Evolutionary conservation across 2,113 vertebrate genomes (phyloP).

Genomic region (Hypanus sabinus): DNA sequence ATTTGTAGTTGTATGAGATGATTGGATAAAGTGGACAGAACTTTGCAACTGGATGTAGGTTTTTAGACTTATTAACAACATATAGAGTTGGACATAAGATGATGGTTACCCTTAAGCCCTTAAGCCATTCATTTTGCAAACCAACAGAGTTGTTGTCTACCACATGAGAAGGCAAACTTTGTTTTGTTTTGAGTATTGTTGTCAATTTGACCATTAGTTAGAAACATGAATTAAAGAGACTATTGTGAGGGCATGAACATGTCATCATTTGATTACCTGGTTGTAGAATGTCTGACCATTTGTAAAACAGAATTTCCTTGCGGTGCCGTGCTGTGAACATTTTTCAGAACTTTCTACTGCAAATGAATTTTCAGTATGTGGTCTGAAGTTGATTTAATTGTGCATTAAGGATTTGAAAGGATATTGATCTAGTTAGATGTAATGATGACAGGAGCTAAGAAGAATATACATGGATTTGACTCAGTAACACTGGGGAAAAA

Average conservation of each 20-base stretch:
- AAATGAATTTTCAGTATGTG: conserved; percentile 28
- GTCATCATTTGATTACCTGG: background rate
- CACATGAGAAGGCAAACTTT: background rate
- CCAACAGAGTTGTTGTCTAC: background rate
- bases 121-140: background rate
- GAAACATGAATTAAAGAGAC: background rate
- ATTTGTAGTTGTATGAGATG: background rate
- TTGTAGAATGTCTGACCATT: background rate
- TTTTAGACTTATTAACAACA: background rate
- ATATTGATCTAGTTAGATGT: conserved; percentile 12
- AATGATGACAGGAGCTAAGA: background rate
- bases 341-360: background rate
- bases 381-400: conserved; percentile 18
- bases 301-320: conserved; percentile 5
- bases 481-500: background rate
- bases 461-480: background rate
- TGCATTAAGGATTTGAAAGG: conserved; percentile 26
- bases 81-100: background rate
- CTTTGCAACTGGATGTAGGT: background rate
- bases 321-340: background rate
- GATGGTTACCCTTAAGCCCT: background rate
- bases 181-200: no score
- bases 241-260: no score
- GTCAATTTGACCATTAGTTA: background rate
- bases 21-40: background rate